These are phyloP conservation scores for Cremastinae sp. DNA, from an alignment of 2,888 invertebrate species.

Conservation along the genomic window DNA sequence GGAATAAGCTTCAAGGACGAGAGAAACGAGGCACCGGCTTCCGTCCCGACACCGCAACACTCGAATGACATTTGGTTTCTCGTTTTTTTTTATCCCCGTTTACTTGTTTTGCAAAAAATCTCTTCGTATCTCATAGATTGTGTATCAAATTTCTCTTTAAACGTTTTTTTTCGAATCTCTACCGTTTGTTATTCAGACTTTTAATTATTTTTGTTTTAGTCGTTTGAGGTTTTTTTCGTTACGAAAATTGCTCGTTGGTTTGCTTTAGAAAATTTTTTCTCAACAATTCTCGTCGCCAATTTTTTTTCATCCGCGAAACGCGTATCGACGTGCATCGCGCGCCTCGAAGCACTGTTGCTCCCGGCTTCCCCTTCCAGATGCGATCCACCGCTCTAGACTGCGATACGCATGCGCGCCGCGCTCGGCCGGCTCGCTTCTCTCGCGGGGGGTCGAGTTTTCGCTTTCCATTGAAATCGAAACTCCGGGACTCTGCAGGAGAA, in stretches of 20 bases:
- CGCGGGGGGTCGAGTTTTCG: conserved; percentile 64
- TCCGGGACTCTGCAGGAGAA: too few species aligned
- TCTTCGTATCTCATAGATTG: too few species aligned
- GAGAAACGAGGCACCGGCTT: conserved; percentile 68
- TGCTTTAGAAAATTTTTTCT: too few species aligned
- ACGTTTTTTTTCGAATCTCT: too few species aligned
- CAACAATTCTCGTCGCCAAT: not conserved
- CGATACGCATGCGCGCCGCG: conserved; percentile 16
- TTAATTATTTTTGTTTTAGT: too few species aligned
- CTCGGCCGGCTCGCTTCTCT: not conserved
- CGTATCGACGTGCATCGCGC: not conserved
- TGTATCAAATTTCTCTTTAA: too few species aligned
- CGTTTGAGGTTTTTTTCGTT: too few species aligned
- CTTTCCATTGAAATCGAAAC: conserved; percentile 75
- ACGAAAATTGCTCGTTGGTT: too few species aligned
- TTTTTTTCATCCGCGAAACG: not conserved
- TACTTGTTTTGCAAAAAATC: too few species aligned
- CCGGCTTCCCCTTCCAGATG: not conserved
- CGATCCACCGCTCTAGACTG: not conserved
- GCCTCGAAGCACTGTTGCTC: conserved; percentile 15
- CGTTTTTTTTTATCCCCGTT: not conserved
- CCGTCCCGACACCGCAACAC: conserved; percentile 71
- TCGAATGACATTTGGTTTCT: conserved; percentile 61
- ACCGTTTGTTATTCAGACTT: too few species aligned
- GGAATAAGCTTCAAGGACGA: conserved; percentile 58